A percentile compares a stretch with the other conserved stretches of the same genome.
phyloP scores from a whole-genome alignment of 2,888 invertebrate genomes.

The Ochlodes sylvanus region DNA sequence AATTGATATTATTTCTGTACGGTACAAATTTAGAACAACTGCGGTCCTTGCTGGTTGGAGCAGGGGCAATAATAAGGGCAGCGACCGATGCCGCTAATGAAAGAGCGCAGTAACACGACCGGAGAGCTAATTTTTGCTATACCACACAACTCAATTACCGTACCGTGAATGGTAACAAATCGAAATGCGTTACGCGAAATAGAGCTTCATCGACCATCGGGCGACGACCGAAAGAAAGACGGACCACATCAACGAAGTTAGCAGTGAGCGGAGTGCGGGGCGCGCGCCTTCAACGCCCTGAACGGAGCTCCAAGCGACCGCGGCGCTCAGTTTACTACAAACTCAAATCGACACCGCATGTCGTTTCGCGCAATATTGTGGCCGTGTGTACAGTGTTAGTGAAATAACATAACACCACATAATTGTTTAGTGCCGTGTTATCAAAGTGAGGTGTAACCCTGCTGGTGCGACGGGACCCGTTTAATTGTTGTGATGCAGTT shows the following conservation, averaged over 20 bases:
- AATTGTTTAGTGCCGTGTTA: slow-evolving; percentile 79
- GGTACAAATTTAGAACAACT: slow-evolving; percentile 66
- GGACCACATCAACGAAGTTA: slow-evolving; percentile 67
- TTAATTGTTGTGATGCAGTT: slow-evolving; percentile 89
- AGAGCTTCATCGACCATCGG: slow-evolving; percentile 76
- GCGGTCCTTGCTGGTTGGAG: slow-evolving; percentile 40
- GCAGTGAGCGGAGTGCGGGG: slow-evolving; percentile 60
- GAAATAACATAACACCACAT: slow-evolving; percentile 76
- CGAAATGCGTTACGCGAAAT: slow-evolving; percentile 75
- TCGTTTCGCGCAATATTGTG: slow-evolving; percentile 69
- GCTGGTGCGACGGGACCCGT: slow-evolving; percentile 71
- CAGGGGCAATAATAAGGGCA: slow-evolving; percentile 33
- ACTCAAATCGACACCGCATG: slow-evolving; percentile 69
- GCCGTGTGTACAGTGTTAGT: slow-evolving; percentile 80
- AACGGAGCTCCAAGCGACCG: slow-evolving; percentile 73
- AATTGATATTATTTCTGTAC: slow-evolving; percentile 68
- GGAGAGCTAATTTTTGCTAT: slow-evolving; percentile 34
- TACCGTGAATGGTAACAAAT: slow-evolving; percentile 63
- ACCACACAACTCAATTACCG: slow-evolving; percentile 34
- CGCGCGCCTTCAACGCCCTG: slow-evolving; percentile 67
- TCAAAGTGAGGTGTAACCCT: slow-evolving; percentile 68
- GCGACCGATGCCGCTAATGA: slow-evolving; percentile 33
- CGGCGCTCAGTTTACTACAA: slow-evolving; percentile 78
- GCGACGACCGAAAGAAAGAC: slow-evolving; percentile 65
- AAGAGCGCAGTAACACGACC: slow-evolving; percentile 29